These are phyloP conservation scores for Lucilia cuprina DNA, from an alignment of 1,140 invertebrate genomes.

Conservation along the genomic window DNA sequence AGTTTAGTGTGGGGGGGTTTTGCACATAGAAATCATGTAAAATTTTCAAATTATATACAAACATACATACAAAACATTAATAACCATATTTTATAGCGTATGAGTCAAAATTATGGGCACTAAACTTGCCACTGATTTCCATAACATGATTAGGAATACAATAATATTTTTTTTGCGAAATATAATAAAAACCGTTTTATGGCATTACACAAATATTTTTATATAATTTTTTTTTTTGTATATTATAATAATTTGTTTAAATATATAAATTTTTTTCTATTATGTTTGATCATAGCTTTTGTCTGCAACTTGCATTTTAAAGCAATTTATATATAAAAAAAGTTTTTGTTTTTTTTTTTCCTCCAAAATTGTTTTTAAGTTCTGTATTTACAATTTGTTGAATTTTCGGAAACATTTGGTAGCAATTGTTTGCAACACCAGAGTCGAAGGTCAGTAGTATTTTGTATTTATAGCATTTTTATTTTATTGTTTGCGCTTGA, in stretches of 20 bases:
- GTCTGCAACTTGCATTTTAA: neutral
- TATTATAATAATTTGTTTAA: conserved; percentile 1
- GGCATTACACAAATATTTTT: neutral
- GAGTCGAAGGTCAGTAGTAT: conserved; percentile 22
- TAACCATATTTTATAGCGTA: neutral
- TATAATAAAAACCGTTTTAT: neutral
- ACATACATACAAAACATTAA: neutral
- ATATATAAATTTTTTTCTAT: neutral
- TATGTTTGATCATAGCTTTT: neutral
- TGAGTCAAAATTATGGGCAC: neutral
- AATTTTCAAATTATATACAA: neutral
- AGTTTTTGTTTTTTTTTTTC: neutral
- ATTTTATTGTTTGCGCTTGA: conserved; percentile 1
- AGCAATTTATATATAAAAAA: neutral
- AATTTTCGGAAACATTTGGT: conserved; percentile 27
- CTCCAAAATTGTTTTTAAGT: neutral
- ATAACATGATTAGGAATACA: neutral
- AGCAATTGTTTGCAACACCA: conserved; percentile 35
- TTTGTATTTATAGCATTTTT: neutral
- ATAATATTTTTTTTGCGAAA: neutral
- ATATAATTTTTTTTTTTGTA: neutral
- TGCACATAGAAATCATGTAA: neutral
- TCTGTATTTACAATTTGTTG: conserved; percentile 11
- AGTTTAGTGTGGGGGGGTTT: neutral
- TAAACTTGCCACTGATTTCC: conserved; percentile 5